Evolutionary conservation across 1,140 invertebrate genomes (phyloP).

Genomic region (Micrasema longulum): DNA sequence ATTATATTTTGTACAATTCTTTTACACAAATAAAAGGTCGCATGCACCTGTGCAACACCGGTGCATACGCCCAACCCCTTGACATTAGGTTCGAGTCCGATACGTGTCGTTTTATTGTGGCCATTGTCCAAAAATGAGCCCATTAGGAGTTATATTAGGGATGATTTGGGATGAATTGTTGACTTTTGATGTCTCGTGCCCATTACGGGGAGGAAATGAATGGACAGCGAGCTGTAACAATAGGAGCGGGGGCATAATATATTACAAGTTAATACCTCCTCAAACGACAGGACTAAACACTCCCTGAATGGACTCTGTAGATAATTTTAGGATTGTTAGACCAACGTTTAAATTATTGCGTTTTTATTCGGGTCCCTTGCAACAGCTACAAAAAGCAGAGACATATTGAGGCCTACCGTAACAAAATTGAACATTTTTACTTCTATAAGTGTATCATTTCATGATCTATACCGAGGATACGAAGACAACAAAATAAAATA

Average conservation of each 20-base stretch:
- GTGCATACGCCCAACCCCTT: not conserved
- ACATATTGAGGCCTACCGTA: not conserved
- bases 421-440: not conserved
- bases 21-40: too few relatives aligned
- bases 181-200: slow-evolving; percentile 41
- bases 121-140: slow-evolving; percentile 51
- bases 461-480: too few relatives aligned
- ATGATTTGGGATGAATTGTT: slow-evolving; percentile 54
- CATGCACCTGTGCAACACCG: too few relatives aligned
- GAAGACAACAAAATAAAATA: too few relatives aligned
- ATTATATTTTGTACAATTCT: too few relatives aligned
- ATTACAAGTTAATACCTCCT: slow-evolving; percentile 47
- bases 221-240: slow-evolving; percentile 47
- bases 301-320: slow-evolving; percentile 12
- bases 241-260: slow-evolving; percentile 45
- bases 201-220: slow-evolving; percentile 37
- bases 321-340: slow-evolving; percentile 13
- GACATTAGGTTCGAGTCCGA: not conserved
- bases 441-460: too few relatives aligned
- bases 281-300: slow-evolving; percentile 36
- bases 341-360: slow-evolving; percentile 21
- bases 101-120: slow-evolving; percentile 48
- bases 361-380: slow-evolving; percentile 25
- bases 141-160: slow-evolving; percentile 45
- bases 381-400: slow-evolving; percentile 7